A percentile compares a stretch with the other conserved stretches of the same genome.
These are phyloP conservation scores for Pseudomugil tenellus DNA, from an alignment of 2,797 vertebrate species.

Conservation along the genomic window DNA sequence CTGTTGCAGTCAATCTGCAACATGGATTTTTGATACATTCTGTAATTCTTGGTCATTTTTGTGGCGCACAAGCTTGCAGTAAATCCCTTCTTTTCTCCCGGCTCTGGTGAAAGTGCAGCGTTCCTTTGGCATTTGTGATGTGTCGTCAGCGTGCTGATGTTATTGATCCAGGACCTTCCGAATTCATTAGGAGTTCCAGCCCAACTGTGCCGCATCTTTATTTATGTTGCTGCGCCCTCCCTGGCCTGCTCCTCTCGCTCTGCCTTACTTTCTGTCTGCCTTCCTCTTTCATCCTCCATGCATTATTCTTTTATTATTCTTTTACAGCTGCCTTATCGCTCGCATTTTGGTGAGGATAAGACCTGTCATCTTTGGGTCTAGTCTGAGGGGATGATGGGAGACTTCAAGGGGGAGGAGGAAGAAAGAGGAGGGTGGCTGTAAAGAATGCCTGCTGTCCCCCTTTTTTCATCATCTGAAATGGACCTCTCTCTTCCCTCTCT, in stretches of 20 bases:
- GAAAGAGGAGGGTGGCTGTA: slow-evolving; percentile 48
- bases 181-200: slow-evolving; percentile 86
- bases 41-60: slow-evolving; percentile 35
- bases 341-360: slow-evolving; percentile 88
- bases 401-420: slow-evolving; percentile 80
- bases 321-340: slow-evolving; percentile 80
- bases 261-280: slow-evolving; percentile 64
- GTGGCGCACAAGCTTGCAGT: slow-evolving; percentile 19
- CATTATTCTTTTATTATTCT: slow-evolving; percentile 83
- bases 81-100: slow-evolving; percentile 61
- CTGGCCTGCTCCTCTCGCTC: slow-evolving; percentile 57
- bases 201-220: slow-evolving; percentile 83
- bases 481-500: slow-evolving; percentile 57
- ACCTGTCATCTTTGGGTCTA: slow-evolving; percentile 88
- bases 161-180: slow-evolving; percentile 87
- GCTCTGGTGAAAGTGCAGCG: slow-evolving; percentile 48
- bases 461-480: slow-evolving; percentile 66
- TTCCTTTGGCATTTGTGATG: slow-evolving; percentile 82
- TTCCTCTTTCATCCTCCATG: slow-evolving; percentile 78
- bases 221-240: slow-evolving; percentile 80
- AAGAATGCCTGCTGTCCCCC: slow-evolving; percentile 73
- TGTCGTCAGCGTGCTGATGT: slow-evolving; percentile 84
- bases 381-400: slow-evolving; percentile 85
- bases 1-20: slow-evolving; percentile 30
- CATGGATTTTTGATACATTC: slow-evolving; percentile 41